A percentile compares a stretch with the other conserved stretches of the same genome.
These are phyloP conservation scores for Caenorhabditis sp. DNA, from an alignment of 2,888 invertebrate species.

Conservation along the genomic window DNA sequence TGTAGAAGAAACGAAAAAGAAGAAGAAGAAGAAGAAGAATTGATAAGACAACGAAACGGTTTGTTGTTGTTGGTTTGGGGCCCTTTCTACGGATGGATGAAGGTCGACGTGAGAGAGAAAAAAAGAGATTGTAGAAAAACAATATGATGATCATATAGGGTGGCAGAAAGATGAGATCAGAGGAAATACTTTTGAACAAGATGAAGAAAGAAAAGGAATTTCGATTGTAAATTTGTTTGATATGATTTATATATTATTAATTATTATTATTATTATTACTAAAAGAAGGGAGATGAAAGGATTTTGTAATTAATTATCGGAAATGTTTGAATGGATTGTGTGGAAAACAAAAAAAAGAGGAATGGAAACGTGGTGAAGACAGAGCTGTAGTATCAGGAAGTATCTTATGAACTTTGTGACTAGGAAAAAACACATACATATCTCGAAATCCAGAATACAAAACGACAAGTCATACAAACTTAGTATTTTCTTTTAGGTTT, in stretches of 20 bases:
- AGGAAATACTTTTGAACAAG: constrained; percentile 2
- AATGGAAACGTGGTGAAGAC: neutral
- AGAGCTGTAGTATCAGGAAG: too few species aligned
- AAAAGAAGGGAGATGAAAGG: neutral
- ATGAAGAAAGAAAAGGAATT: constrained; percentile 5
- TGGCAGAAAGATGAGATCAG: constrained; percentile 10
- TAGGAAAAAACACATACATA: too few species aligned
- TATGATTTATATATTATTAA: constrained; percentile 15
- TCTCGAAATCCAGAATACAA: too few species aligned
- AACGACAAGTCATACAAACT: too few species aligned
- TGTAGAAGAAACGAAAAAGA: neutral
- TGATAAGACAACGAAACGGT: constrained; percentile 11
- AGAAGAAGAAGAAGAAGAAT: constrained; percentile 13
- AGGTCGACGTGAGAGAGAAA: constrained; percentile 6
- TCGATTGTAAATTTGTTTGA: constrained; percentile 13
- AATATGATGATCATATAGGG: constrained; percentile 5
- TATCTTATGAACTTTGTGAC: too few species aligned
- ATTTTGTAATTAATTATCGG: neutral
- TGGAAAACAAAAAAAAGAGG: neutral
- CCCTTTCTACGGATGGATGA: constrained; percentile 15
- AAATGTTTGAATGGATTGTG: too few species aligned
- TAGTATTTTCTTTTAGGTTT: too few species aligned
- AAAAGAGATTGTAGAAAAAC: constrained; percentile 1
- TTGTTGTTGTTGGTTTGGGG: constrained; percentile 7
- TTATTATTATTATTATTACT: neutral